These are phyloP conservation scores for Picus viridis DNA, from an alignment of 2,797 vertebrate species.

Conservation along the genomic window DNA sequence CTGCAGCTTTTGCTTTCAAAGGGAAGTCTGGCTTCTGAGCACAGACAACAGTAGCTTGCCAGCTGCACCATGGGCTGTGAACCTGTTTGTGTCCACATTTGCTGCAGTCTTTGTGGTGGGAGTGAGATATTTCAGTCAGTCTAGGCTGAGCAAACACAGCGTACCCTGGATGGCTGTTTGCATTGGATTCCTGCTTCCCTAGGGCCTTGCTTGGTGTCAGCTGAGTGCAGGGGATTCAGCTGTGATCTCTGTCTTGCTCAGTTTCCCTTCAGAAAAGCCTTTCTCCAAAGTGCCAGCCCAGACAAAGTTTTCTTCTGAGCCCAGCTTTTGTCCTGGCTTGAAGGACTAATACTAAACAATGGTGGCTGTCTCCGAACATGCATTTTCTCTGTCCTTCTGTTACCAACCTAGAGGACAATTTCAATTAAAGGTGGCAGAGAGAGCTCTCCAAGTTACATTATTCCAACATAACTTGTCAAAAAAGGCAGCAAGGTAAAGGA, in stretches of 20 bases:
- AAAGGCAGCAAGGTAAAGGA: background rate
- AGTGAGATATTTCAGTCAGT: background rate
- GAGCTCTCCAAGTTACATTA: background rate
- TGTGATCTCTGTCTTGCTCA: background rate
- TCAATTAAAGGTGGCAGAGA: background rate
- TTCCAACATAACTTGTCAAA: background rate
- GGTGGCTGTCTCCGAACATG: fast-evolving
- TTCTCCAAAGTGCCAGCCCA: background rate
- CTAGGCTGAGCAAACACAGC: background rate
- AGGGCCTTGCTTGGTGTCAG: background rate
- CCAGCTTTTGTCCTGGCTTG: background rate
- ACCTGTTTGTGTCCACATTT: background rate
- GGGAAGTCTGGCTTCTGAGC: background rate
- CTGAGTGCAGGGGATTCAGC: background rate
- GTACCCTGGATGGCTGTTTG: background rate
- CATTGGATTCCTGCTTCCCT: background rate
- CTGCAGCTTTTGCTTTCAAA: background rate
- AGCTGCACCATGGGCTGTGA: background rate
- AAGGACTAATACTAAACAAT: background rate
- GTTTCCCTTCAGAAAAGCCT: background rate
- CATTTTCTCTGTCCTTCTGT: background rate
- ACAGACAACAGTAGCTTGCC: background rate
- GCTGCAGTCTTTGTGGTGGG: background rate
- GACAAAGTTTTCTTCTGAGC: background rate
- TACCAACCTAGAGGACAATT: background rate